Evolutionary conservation across 2,888 invertebrate genomes (phyloP).

Genomic region (Drosophila austrosaltans): DNA sequence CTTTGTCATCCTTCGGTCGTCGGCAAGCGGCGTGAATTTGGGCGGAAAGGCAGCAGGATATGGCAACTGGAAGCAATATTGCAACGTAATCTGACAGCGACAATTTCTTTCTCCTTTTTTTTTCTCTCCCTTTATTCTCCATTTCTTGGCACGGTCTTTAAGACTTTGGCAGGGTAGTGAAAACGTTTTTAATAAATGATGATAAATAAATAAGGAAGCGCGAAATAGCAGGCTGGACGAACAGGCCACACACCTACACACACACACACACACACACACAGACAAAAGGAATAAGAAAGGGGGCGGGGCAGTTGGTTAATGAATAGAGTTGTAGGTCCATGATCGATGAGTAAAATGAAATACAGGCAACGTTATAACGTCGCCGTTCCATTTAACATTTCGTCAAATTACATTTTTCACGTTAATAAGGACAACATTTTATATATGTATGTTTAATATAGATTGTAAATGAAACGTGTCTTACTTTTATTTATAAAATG

Average conservation of each 20-base stretch:
- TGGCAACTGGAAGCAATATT: slow-evolving; percentile 78
- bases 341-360: background rate
- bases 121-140: background rate
- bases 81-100: slow-evolving; percentile 76
- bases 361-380: background rate
- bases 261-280: slow-evolving; percentile 20
- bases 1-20: slow-evolving; percentile 22
- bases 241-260: slow-evolving; percentile 2
- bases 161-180: slow-evolving; percentile 45
- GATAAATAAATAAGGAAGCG: slow-evolving; percentile 71
- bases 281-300: slow-evolving; percentile 11
- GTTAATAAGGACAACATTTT: too few relatives aligned
- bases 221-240: slow-evolving; percentile 51
- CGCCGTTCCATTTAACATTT: too few relatives aligned
- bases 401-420: too few relatives aligned
- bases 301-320: slow-evolving; percentile 22
- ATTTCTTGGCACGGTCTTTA: slow-evolving; percentile 55
- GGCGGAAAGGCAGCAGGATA: slow-evolving; percentile 74
- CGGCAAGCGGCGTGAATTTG: slow-evolving; percentile 38
- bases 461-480: too few relatives aligned
- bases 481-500: too few relatives aligned
- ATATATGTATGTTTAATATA: too few relatives aligned
- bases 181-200: slow-evolving; percentile 69
- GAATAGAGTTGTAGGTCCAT: slow-evolving; percentile 10
- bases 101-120: slow-evolving; percentile 61